Percentiles rank a stretch among this genome's conserved stretches.
These are phyloP conservation scores for Lepus timidus DNA, from an alignment of 2,113 vertebrate genomes.

Conservation along the genomic window DNA sequence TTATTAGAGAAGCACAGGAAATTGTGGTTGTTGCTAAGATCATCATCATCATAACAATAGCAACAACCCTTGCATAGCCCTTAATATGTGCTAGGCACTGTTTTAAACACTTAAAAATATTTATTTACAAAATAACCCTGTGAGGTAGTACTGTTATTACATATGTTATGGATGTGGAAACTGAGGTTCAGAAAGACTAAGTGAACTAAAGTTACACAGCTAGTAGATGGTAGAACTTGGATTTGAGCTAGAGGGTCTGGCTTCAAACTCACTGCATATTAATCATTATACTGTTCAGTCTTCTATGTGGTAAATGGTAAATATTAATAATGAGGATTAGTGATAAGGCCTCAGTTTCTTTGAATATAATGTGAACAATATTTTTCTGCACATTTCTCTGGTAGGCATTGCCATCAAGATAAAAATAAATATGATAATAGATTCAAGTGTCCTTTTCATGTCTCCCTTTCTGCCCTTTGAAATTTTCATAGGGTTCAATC, in stretches of 20 bases:
- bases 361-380: neutral
- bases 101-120: slow-evolving; percentile 8
- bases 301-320: neutral
- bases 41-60: neutral
- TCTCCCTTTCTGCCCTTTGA: slow-evolving; percentile 46
- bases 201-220: neutral
- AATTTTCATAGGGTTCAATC: neutral
- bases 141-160: neutral
- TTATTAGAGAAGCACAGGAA: slow-evolving; percentile 9
- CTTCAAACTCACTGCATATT: neutral
- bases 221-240: neutral
- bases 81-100: neutral
- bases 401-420: neutral
- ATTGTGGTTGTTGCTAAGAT: neutral
- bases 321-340: neutral
- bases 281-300: neutral
- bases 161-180: slow-evolving; percentile 45
- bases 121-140: slow-evolving; percentile 20
- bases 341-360: neutral
- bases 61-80: neutral
- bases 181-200: neutral
- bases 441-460: slow-evolving; percentile 42
- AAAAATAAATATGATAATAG: slow-evolving; percentile 62
- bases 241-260: neutral
- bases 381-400: slow-evolving; percentile 24